phyloP scores from a whole-genome alignment of 1,140 invertebrate species.

The Bilobella aurantiaca region DNA sequence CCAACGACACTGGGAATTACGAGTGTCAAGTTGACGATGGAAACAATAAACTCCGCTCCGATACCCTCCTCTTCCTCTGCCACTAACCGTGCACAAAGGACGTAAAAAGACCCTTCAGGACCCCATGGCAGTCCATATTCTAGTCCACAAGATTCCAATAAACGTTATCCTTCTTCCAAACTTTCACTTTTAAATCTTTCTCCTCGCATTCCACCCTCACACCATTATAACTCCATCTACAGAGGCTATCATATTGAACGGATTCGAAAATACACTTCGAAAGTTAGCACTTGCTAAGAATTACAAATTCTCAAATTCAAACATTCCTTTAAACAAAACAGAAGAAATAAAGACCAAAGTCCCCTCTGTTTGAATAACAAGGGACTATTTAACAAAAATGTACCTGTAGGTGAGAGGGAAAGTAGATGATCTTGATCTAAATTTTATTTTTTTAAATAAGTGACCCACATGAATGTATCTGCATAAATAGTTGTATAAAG shows the following conservation, averaged over 20 bases:
- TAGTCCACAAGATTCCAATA: constrained; percentile 6
- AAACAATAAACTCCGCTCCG: constrained; percentile 23
- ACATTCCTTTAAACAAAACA: not conserved
- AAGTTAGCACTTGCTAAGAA: too few relatives aligned
- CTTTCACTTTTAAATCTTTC: too few relatives aligned
- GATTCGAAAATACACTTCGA: too few relatives aligned
- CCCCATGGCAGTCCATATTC: not conserved
- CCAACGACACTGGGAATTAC: constrained; percentile 27
- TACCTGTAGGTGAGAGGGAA: too few relatives aligned
- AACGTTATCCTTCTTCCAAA: too few relatives aligned
- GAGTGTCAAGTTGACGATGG: constrained; percentile 34
- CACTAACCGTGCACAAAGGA: constrained; percentile 16
- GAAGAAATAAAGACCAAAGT: not conserved
- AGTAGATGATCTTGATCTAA: not conserved
- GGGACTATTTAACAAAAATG: too few relatives aligned
- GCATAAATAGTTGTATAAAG: too few relatives aligned
- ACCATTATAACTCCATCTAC: too few relatives aligned
- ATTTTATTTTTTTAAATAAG: constrained; percentile 4
- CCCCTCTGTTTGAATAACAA: not conserved
- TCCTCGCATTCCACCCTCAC: too few relatives aligned
- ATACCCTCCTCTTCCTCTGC: constrained; percentile 34
- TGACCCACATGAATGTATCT: not conserved
- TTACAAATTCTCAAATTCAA: too few relatives aligned
- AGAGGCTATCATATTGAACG: too few relatives aligned
- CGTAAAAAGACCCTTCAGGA: not conserved